These are phyloP conservation scores for Blastobasis lacticolella DNA, from an alignment of 2,888 invertebrate species.

Conservation along the genomic window DNA sequence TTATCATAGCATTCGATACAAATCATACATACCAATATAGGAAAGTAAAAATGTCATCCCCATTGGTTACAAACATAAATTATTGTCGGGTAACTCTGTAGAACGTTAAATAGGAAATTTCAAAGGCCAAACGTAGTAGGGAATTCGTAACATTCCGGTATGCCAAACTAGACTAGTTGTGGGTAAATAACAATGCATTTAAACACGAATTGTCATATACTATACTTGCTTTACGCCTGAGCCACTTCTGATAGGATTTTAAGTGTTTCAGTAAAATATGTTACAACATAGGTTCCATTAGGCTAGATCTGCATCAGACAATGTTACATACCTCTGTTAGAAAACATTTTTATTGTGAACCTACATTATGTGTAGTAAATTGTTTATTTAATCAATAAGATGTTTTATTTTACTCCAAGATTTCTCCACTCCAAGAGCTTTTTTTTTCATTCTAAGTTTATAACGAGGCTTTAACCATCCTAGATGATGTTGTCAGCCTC, in stretches of 20 bases:
- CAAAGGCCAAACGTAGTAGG: slow-evolving; percentile 45
- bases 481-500: too few relatives aligned
- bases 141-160: slow-evolving; percentile 59
- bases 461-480: too few relatives aligned
- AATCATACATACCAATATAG: too few relatives aligned
- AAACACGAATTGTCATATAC: slow-evolving; percentile 1
- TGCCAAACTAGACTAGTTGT: slow-evolving; percentile 56
- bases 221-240: neutral
- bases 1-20: too few relatives aligned
- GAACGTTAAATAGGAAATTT: neutral
- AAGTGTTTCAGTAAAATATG: neutral
- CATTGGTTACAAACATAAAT: too few relatives aligned
- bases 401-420: slow-evolving; percentile 34
- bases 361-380: slow-evolving; percentile 74
- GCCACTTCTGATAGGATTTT: neutral
- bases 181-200: slow-evolving; percentile 29
- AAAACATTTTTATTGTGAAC: slow-evolving; percentile 71
- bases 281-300: slow-evolving; percentile 27
- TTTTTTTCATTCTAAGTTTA: too few relatives aligned
- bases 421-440: too few relatives aligned
- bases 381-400: slow-evolving; percentile 68
- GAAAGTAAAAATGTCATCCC: too few relatives aligned
- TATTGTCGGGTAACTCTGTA: too few relatives aligned
- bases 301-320: slow-evolving; percentile 68
- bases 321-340: slow-evolving; percentile 65